These are phyloP conservation scores for Spizaetus ornatus DNA, from an alignment of 2,113 vertebrate genomes.

Conservation along the genomic window DNA sequence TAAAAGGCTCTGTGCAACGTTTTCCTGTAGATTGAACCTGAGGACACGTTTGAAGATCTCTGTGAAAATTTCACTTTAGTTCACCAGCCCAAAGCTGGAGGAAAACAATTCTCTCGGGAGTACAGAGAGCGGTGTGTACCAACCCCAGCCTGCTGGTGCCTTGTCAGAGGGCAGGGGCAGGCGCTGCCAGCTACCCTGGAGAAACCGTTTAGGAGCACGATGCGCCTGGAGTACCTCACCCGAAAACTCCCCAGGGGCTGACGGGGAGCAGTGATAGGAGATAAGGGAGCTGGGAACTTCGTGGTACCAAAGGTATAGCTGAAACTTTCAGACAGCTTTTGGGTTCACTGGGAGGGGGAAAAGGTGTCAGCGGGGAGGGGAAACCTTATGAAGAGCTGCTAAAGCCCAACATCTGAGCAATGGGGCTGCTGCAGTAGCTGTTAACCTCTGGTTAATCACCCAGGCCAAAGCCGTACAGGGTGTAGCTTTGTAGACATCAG, in stretches of 20 bases:
- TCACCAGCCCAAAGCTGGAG: too few species aligned
- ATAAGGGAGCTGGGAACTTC: neutral
- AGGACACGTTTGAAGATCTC: neutral
- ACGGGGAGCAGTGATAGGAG: neutral
- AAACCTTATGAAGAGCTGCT: neutral
- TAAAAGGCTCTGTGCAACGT: neutral
- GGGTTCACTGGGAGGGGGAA: neutral
- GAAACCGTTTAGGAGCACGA: fast-evolving
- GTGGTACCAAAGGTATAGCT: neutral
- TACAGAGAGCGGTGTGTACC: neutral
- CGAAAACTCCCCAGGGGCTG: neutral
- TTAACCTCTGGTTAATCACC: neutral
- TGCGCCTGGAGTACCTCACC: neutral
- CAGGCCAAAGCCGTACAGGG: neutral
- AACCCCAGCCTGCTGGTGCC: neutral
- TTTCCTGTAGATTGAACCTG: fast-evolving
- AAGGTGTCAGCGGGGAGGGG: neutral
- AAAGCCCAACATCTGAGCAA: neutral
- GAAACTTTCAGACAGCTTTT: neutral
- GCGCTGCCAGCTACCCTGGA: neutral
- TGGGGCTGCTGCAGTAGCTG: neutral
- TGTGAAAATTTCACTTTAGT: fast-evolving
- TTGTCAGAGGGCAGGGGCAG: neutral
- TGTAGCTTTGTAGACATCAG: neutral
- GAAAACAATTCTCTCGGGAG: fast-evolving